phyloP scores from a whole-genome alignment of 2,797 vertebrate species.

The Threskiornis aethiopicus region DNA sequence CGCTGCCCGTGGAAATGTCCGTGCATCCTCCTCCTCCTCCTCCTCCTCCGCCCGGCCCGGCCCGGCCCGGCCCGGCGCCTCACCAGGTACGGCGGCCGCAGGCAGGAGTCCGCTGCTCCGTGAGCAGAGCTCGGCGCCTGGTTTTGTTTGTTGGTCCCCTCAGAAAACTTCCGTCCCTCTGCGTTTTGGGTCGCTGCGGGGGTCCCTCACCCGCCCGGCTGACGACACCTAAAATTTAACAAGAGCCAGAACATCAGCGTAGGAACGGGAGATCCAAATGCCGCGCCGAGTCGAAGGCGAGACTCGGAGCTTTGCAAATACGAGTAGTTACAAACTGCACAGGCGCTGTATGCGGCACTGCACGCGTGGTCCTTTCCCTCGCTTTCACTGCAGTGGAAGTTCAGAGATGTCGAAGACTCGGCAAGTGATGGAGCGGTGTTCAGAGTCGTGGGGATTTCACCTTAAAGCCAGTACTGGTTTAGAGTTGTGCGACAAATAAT shows the following conservation, averaged over 20 bases:
- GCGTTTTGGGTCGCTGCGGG: neutral
- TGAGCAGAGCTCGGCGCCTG: neutral
- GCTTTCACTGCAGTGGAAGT: neutral
- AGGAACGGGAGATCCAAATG: neutral
- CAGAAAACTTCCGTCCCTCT: neutral
- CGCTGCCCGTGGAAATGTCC: neutral
- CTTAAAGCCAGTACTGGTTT: neutral
- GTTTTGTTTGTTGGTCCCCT: neutral
- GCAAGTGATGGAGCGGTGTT: neutral
- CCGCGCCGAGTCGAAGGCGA: neutral
- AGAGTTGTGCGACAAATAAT: neutral
- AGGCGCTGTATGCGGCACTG: accelerated
- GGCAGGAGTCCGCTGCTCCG: neutral
- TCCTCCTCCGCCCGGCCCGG: neutral
- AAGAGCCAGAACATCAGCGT: neutral
- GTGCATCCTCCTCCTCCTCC: neutral
- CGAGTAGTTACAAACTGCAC: neutral
- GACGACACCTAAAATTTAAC: neutral
- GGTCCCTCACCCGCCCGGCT: neutral
- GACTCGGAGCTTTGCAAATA: neutral
- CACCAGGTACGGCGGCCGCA: constrained; percentile 1
- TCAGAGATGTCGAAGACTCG: neutral
- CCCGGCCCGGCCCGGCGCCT: neutral
- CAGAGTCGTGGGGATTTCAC: neutral
- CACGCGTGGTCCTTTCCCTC: neutral